Evolutionary conservation across 2,797 vertebrate genomes (phyloP).

Genomic region (Melanotaenia parkinsoni): DNA sequence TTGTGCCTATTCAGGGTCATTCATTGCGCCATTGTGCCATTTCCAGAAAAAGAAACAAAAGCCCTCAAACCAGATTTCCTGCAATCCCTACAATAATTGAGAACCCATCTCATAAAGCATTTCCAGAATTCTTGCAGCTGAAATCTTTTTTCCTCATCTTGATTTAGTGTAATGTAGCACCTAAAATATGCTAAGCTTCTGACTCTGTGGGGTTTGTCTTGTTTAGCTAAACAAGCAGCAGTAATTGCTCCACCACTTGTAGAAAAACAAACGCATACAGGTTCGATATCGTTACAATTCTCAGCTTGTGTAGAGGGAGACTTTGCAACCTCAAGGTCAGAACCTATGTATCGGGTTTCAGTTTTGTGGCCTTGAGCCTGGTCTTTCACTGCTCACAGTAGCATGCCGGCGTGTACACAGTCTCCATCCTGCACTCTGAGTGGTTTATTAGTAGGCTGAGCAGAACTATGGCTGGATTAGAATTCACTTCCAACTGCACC

Average conservation of each 20-base stretch:
- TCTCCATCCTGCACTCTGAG: constrained; percentile 42
- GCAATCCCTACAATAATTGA: neutral
- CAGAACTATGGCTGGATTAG: constrained; percentile 52
- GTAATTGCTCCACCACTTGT: neutral
- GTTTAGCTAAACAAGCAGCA: constrained; percentile 8
- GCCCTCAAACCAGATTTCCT: neutral
- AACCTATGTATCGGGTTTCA: constrained; percentile 23
- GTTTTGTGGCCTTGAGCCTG: constrained; percentile 41
- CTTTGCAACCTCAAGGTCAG: constrained; percentile 41
- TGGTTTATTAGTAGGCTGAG: constrained; percentile 64
- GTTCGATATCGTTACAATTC: constrained; percentile 42
- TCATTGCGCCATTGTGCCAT: neutral
- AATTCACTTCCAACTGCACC: constrained; percentile 62
- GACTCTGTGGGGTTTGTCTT: neutral
- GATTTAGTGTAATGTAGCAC: neutral
- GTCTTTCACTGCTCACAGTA: constrained; percentile 37
- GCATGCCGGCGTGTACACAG: constrained; percentile 1
- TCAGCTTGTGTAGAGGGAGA: constrained; percentile 3
- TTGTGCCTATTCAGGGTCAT: accelerated
- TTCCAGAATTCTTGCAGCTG: neutral
- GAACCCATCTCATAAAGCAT: neutral
- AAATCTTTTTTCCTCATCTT: neutral
- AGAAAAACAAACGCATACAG: neutral
- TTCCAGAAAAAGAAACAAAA: neutral
- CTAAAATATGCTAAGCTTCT: neutral